Conservation (phyloP, 1,140 invertebrate genomes). For the Cotesia chilonis region DNA sequence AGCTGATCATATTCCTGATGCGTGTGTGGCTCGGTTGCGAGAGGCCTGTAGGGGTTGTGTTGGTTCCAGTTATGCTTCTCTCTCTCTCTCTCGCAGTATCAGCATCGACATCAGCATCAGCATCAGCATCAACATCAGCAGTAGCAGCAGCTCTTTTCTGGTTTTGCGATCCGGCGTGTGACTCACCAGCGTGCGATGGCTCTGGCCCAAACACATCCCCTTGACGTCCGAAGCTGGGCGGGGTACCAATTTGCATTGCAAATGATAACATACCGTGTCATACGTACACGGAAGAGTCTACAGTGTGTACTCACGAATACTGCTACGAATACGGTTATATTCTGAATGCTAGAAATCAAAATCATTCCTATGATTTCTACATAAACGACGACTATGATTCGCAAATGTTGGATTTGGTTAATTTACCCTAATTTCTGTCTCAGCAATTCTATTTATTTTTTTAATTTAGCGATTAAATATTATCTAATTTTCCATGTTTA, state of each 20-base stretch:
- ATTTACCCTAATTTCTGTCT: not conserved
- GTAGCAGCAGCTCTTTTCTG: constrained; percentile 9
- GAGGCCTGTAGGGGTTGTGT: constrained; percentile 12
- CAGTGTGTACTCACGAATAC: constrained; percentile 30
- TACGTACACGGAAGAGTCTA: constrained; percentile 28
- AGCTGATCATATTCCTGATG: constrained; percentile 34
- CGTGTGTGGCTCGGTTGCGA: constrained; percentile 33
- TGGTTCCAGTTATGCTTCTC: constrained; percentile 22
- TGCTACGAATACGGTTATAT: constrained; percentile 10
- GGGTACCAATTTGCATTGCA: constrained; percentile 48
- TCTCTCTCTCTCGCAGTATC: not conserved
- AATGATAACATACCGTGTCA: constrained; percentile 43
- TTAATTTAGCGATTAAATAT: too few species aligned
- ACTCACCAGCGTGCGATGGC: constrained; percentile 37
- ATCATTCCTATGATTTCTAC: constrained; percentile 17
- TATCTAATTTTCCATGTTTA: too few species aligned
- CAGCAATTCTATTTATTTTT: too few species aligned
- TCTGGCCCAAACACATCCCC: constrained; percentile 33
- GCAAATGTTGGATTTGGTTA: not conserved
- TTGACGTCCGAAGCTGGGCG: constrained; percentile 25
- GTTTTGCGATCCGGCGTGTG: constrained; percentile 45
- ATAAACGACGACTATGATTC: constrained; percentile 12
- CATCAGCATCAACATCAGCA: too few species aligned
- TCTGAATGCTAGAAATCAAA: not conserved
- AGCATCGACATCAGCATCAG: too few species aligned